Base-by-base conservation (phyloP, 2,113 vertebrate species). In the Rafetus swinhoei region DNA sequence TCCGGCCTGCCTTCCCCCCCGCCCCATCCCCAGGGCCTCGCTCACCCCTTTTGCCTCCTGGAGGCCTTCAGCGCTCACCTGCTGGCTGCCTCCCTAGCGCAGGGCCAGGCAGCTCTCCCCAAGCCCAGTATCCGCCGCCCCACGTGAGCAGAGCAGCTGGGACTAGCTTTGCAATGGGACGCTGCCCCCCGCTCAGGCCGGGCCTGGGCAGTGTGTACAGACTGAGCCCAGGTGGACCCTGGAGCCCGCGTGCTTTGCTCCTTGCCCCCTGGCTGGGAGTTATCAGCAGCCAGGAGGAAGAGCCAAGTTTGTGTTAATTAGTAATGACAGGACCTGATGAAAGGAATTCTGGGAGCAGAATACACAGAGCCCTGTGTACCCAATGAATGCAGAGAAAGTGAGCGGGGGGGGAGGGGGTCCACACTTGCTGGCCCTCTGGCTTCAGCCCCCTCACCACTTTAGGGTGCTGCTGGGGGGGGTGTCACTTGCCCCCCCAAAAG, bases 241-340 rank as follows among this genome's bases (percentile, higher is more conserved):
- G 39, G 53, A 82, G 54, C 35, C 18, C 87, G 0, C 0, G 74
- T 65, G 1, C 0, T 76, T 93, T 94, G 96, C 85, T 91, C 96
- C 96, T 97, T 97, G 94, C 62, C 96, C 24, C 32, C n/a, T 72
- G 62, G 18, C 95, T 74, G 2, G 0, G 69, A 91, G 87, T 80
- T 90, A 90, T 89, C 88, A 35, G 87, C 22, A 85, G 59, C 89
- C 89, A 18, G 62, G 76, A 2, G 1, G 45, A 95, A 94, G 54
- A 91, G 93, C 89, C 82, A 91, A 95, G 39, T 91, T 32, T 4
- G 79, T 89, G 91, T 97, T 97, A 97, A 97, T 97, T 94, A 96
- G 95, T 97, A 96, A 97, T 95, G 0, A 81, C 86, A 89, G 86
- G 85, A 76, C 50, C 92, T 87, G 91, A 45, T 15, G 6, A 82